Evolutionary conservation across 2,888 invertebrate genomes (phyloP).

Genomic region (Athetis lepigone): DNA sequence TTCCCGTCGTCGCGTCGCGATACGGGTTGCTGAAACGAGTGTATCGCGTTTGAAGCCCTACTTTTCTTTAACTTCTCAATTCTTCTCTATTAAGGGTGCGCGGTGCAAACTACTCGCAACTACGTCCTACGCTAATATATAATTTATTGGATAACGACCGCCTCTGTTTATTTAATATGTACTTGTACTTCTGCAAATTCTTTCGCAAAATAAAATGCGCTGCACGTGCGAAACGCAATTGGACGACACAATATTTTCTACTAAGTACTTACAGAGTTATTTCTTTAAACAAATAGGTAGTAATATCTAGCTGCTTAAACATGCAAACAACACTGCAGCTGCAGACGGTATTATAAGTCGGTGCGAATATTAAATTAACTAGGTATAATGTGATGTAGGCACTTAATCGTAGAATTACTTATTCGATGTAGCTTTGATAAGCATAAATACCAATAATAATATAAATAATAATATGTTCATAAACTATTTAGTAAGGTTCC

Average conservation of each 20-base stretch:
- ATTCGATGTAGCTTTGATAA: slow-evolving; percentile 35
- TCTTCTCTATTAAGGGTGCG: slow-evolving; percentile 67
- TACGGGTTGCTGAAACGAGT: slow-evolving; percentile 39
- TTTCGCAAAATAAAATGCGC: slow-evolving; percentile 23
- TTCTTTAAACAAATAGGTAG: slow-evolving; percentile 36
- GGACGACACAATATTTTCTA: slow-evolving; percentile 39
- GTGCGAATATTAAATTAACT: slow-evolving; percentile 36
- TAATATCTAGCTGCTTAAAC: slow-evolving; percentile 39
- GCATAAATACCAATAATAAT: slow-evolving; percentile 38
- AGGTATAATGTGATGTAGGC: neutral
- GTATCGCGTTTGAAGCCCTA: slow-evolving; percentile 62
- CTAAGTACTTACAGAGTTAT: slow-evolving; percentile 9
- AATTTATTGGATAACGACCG: slow-evolving; percentile 72
- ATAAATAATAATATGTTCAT: slow-evolving; percentile 38
- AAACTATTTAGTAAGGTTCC: slow-evolving; percentile 36
- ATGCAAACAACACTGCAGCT: slow-evolving; percentile 59
- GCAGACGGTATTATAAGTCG: slow-evolving; percentile 54
- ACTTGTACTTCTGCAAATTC: slow-evolving; percentile 33
- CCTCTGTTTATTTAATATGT: slow-evolving; percentile 56
- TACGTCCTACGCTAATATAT: slow-evolving; percentile 69
- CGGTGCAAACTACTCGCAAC: slow-evolving; percentile 71
- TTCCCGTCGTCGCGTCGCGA: slow-evolving; percentile 61
- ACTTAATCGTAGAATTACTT: slow-evolving; percentile 23
- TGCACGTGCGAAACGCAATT: slow-evolving; percentile 41
- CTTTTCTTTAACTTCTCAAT: slow-evolving; percentile 77